phyloP scores from a whole-genome alignment of 1,140 invertebrate genomes.

The Scaptomyza montana region DNA sequence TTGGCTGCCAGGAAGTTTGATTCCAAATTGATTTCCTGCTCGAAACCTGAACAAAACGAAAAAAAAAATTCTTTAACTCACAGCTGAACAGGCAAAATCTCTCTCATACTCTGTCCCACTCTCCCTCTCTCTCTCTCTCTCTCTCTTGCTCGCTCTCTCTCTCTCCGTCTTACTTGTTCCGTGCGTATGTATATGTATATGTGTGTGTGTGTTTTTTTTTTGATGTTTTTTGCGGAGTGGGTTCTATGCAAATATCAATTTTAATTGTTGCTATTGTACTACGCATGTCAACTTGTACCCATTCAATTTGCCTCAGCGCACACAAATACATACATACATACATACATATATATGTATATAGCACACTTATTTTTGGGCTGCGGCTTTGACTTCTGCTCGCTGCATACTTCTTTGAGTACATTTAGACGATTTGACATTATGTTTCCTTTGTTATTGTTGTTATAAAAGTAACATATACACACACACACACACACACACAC shows the following conservation, averaged over 20 bases:
- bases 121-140: neutral
- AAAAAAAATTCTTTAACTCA: constrained; percentile 5
- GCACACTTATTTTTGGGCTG: constrained; percentile 3
- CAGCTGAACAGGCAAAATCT: constrained; percentile 12
- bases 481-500: constrained; percentile 21
- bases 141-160: neutral
- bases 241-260: constrained; percentile 72
- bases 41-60: neutral
- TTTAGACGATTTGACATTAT: constrained; percentile 54
- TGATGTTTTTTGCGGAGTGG: neutral
- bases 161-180: neutral
- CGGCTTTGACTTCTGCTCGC: constrained; percentile 26
- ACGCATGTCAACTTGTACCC: constrained; percentile 77
- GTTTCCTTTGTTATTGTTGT: constrained; percentile 76
- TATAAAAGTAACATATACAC: constrained; percentile 39
- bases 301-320: constrained; percentile 63
- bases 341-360: neutral
- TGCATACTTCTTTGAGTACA: constrained; percentile 35
- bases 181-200: neutral
- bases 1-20: constrained; percentile 25
- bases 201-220: neutral
- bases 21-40: constrained; percentile 35
- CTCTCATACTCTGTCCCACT: neutral
- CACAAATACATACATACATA: constrained; percentile 8
- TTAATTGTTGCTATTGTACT: constrained; percentile 81